These are phyloP conservation scores for Metalampra italica DNA, from an alignment of 2,888 invertebrate genomes.

Conservation along the genomic window DNA sequence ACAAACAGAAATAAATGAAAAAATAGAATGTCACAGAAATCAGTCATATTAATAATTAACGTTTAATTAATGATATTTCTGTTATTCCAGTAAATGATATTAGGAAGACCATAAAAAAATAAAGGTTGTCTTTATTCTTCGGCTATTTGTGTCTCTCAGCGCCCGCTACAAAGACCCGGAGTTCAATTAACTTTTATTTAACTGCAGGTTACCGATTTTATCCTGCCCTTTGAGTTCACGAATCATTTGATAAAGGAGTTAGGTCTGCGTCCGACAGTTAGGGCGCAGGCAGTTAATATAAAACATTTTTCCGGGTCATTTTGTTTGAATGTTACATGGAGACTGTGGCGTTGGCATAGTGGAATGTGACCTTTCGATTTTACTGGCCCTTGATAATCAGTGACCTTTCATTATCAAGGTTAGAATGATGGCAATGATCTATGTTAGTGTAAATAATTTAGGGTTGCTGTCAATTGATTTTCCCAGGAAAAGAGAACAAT, in stretches of 20 bases:
- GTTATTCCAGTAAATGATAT: no score
- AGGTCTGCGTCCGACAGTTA: constrained; percentile 14
- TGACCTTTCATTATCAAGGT: no score
- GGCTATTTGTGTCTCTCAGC: background rate
- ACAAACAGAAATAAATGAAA: no score
- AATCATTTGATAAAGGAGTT: constrained; percentile 20
- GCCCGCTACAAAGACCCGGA: constrained; percentile 10
- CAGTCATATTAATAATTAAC: no score
- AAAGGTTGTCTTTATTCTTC: no score
- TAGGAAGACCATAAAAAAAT: no score
- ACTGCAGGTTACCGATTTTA: constrained; percentile 15
- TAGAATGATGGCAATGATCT: no score
- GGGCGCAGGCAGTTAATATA: constrained; percentile 3
- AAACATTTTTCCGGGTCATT: constrained; percentile 7
- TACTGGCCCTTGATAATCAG: background rate
- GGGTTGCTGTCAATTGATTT: no score
- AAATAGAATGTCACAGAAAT: no score
- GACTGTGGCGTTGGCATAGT: background rate
- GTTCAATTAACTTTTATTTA: constrained; percentile 29
- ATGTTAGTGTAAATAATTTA: no score
- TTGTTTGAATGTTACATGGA: constrained; percentile 1
- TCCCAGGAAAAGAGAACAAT: no score
- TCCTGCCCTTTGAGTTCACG: constrained; percentile 16
- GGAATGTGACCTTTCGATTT: constrained; percentile 1
- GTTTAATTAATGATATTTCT: no score